Evolutionary conservation across 2,888 invertebrate species (phyloP).

Genomic region (Drosophila macrospina): DNA sequence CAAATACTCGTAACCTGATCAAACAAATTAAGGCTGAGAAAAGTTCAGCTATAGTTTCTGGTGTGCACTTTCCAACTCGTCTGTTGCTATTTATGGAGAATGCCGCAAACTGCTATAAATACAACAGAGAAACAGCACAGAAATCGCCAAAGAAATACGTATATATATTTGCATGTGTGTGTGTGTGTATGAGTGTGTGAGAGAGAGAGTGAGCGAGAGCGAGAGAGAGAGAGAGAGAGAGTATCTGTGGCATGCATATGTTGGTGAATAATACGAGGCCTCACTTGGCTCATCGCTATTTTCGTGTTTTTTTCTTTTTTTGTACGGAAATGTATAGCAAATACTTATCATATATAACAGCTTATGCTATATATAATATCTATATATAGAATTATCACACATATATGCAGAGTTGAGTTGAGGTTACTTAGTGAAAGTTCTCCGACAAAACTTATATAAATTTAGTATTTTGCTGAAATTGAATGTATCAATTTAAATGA

Average conservation of each 20-base stretch:
- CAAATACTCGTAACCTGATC: conserved; percentile 20
- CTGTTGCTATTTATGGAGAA: conserved; percentile 82
- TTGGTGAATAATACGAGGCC: conserved; percentile 56
- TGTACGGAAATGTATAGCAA: conserved; percentile 58
- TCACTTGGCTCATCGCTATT: conserved; percentile 76
- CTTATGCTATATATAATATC: conserved; percentile 18
- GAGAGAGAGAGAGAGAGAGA: background rate
- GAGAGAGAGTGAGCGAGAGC: conserved; percentile 7
- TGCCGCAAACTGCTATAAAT: conserved; percentile 64
- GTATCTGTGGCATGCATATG: conserved; percentile 34
- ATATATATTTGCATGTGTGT: conserved; percentile 30
- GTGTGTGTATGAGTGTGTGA: conserved; percentile 12
- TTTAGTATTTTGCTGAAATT: conserved; percentile 4
- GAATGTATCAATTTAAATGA: conserved; percentile 20
- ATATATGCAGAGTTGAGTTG: conserved; percentile 12
- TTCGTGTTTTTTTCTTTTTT: conserved; percentile 53
- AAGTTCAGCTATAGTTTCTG: conserved; percentile 31
- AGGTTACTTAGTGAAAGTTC: conserved; percentile 32
- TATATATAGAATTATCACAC: conserved; percentile 12
- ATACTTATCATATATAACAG: conserved; percentile 12
- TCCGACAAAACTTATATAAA: conserved; percentile 37
- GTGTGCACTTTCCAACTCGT: conserved; percentile 42
- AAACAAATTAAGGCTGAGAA: conserved; percentile 20
- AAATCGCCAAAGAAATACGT: conserved; percentile 45
- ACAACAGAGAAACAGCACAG: conserved; percentile 32